Base-by-base conservation (phyloP, 2,113 vertebrate genomes). In the Carassius gibelio region DNA sequence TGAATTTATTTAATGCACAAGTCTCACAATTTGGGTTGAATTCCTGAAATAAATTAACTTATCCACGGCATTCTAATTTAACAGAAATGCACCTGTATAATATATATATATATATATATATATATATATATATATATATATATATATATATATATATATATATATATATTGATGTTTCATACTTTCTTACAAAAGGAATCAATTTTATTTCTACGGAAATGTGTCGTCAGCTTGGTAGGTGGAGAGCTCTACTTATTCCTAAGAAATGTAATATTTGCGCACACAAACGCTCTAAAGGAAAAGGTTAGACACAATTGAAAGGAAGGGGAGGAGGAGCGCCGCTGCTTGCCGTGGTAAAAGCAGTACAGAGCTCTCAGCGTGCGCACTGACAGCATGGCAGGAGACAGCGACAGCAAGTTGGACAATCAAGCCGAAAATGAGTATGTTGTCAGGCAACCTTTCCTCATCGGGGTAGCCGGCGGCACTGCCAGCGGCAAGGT, bases 401-500 rank as follows among this genome's bases (percentile, higher is more conserved):
- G 96, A 87, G 96, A 97, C 91, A 96, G 95, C 90, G 96, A 97
- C 87, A 96, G 96, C 93, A 91, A 94, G 90, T 91, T 95, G 87
- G 95, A 95, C 90, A 91, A 93, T 88, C 94, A 93, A 76, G 90
- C 91, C 90, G 92, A 92, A 76, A 91, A 91, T 59, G 92, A 96
- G 90, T 90, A 91, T 84, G 86, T 87, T 84, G 88, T 89, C 68
- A 92, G 94, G 26, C 95, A 96, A 89, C 96, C 96, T n/a, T 97
- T 97, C 89, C 94, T 98, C 75, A 98, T 98, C 87, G 96, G 96
- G 52, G 96, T 97, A 87, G 95, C 96, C 90, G 97, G 97, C 21
- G 97, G 97, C 82, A 97, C 96, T 6, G 97, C 97, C 88, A 98
- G 97, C 94, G 97, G 97, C 87, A 98, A 98, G 95, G 97, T 97